Percentiles rank a stretch among this genome's conserved stretches.
Evolutionary conservation across 2,113 vertebrate species (phyloP).

Genomic region (Gymnogyps californianus): DNA sequence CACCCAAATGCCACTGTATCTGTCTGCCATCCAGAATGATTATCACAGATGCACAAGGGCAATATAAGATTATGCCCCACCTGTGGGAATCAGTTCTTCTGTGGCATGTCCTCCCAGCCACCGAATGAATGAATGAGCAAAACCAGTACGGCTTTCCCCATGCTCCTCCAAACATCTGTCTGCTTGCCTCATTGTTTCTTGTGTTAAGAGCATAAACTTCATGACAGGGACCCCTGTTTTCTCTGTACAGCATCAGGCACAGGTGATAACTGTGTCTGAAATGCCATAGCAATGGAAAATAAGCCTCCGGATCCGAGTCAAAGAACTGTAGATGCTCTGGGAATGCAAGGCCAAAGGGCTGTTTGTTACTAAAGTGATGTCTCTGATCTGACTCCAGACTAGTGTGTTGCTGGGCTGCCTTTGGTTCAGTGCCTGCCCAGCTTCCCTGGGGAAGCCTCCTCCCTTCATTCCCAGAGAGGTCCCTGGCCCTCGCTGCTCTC

Average conservation of each 20-base stretch:
- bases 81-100: not conserved
- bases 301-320: not conserved
- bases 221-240: not conserved
- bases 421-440: not conserved
- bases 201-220: not conserved
- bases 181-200: not conserved
- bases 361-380: not conserved
- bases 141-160: not conserved
- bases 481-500: not conserved
- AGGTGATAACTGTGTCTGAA: not conserved
- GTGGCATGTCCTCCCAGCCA: not conserved
- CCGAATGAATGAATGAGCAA: not conserved
- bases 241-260: not conserved
- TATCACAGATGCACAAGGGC: not conserved
- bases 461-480: not conserved
- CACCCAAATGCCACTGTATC: not conserved
- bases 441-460: not conserved
- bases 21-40: not conserved
- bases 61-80: not conserved
- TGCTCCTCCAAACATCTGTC: not conserved
- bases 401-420: not conserved
- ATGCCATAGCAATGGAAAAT: not conserved
- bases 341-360: not conserved
- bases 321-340: not conserved
- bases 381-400: not conserved